Evolutionary conservation across 2,888 invertebrate genomes (phyloP).

Genomic region (Tridacna gigas): DNA sequence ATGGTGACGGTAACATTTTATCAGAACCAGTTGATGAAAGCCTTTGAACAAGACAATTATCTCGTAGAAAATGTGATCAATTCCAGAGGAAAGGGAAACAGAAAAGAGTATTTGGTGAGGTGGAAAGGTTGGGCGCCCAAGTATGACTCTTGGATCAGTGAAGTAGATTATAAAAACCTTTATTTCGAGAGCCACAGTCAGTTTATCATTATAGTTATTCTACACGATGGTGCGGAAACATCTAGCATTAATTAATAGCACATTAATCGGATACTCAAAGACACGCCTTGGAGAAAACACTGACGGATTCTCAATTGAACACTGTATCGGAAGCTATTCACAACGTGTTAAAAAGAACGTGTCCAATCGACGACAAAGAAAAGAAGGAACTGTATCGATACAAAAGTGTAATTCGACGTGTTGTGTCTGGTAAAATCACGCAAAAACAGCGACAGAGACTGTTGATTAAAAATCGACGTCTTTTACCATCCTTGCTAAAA

Average conservation of each 20-base stretch:
- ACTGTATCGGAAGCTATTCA: conserved; percentile 49
- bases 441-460: conserved; percentile 34
- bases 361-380: conserved; percentile 33
- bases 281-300: conserved; percentile 33
- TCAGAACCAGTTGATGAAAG: conserved; percentile 41
- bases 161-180: no score
- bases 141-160: conserved; percentile 48
- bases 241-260: no score
- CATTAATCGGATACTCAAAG: conserved; percentile 28
- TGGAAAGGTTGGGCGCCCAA: conserved; percentile 48
- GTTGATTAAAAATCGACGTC: conserved; percentile 38
- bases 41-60: conserved; percentile 44
- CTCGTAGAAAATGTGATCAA: no score
- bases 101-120: conserved; percentile 38
- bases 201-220: no score
- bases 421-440: conserved; percentile 44
- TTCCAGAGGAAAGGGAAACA: conserved; percentile 11
- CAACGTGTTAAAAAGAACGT: conserved; percentile 55
- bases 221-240: no score
- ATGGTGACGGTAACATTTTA: conserved; percentile 26
- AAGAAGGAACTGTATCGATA: conserved; percentile 45
- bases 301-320: conserved; percentile 29
- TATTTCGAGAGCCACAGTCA: no score
- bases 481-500: conserved; percentile 47
- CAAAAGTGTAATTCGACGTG: conserved; percentile 41